phyloP scores from a whole-genome alignment of 2,888 invertebrate genomes.

The Hyposoter dolosus region DNA sequence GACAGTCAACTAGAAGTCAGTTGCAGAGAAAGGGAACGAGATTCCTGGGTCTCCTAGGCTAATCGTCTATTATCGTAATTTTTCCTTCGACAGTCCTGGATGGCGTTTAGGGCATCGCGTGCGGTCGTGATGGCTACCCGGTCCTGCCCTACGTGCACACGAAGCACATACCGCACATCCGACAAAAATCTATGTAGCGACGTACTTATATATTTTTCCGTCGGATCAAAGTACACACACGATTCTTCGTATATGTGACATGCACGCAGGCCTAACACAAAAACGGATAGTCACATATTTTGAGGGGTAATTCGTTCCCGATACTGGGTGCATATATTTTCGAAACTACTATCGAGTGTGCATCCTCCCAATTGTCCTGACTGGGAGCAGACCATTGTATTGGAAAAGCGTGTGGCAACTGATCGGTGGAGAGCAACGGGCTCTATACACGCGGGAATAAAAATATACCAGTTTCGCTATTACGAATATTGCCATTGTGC shows the following conservation, averaged over 20 bases:
- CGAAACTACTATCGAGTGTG: slow-evolving; percentile 47
- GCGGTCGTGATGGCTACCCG: slow-evolving; percentile 48
- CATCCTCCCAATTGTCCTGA: slow-evolving; percentile 8
- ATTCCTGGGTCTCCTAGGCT: slow-evolving; percentile 2
- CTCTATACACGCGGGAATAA: slow-evolving; percentile 61
- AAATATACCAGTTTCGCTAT: slow-evolving; percentile 69
- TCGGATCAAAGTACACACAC: not conserved
- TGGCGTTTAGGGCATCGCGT: slow-evolving; percentile 29
- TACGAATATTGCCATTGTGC: slow-evolving; percentile 40
- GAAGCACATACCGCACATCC: slow-evolving; percentile 53
- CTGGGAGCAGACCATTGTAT: slow-evolving; percentile 38
- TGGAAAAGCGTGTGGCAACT: slow-evolving; percentile 51
- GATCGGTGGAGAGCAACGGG: slow-evolving; percentile 33
- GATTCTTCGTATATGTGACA: not conserved
- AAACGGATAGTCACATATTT: slow-evolving; percentile 56
- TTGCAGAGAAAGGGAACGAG: not conserved
- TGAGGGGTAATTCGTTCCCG: slow-evolving; percentile 60
- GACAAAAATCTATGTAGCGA: slow-evolving; percentile 50
- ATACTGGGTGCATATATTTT: slow-evolving; percentile 41
- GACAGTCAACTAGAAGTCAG: not conserved
- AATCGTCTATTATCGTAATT: slow-evolving; percentile 59
- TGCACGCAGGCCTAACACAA: slow-evolving; percentile 9
- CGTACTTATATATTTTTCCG: slow-evolving; percentile 18
- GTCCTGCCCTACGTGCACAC: slow-evolving; percentile 43
- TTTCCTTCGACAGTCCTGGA: slow-evolving; percentile 41